Conservation (phyloP, 2,888 invertebrate species). For the Hydrotaea cyrtoneurina region DNA sequence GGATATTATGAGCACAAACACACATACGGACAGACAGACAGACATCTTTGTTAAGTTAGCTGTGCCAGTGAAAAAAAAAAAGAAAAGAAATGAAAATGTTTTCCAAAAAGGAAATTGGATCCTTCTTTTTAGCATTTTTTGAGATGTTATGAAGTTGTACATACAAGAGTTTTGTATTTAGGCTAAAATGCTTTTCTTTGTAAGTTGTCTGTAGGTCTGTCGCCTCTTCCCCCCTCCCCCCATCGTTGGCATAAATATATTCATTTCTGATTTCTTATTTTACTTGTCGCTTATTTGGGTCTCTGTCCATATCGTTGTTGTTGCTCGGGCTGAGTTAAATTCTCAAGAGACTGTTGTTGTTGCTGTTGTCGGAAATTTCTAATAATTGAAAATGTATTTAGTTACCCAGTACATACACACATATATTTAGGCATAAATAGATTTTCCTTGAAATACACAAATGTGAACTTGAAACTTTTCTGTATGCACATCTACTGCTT, state of each 20-base stretch:
- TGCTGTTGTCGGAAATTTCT: constrained; percentile 60
- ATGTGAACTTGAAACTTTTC: not conserved
- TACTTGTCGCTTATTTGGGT: constrained; percentile 1
- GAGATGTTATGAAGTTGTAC: constrained; percentile 15
- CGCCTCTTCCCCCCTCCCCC: not conserved
- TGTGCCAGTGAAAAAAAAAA: too few species aligned
- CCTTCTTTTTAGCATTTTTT: constrained; percentile 30
- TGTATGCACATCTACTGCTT: not conserved
- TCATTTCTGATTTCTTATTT: constrained; percentile 42
- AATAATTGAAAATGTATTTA: constrained; percentile 60
- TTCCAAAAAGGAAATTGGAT: constrained; percentile 60
- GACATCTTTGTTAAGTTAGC: constrained; percentile 19
- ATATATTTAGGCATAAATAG: too few species aligned
- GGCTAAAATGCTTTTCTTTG: not conserved
- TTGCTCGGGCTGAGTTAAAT: constrained; percentile 16
- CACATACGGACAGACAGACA: not conserved
- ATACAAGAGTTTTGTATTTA: constrained; percentile 16
- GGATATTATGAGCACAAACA: constrained; percentile 73
- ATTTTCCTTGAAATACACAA: not conserved
- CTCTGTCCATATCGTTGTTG: constrained; percentile 21
- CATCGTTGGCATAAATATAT: not conserved
- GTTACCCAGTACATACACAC: not conserved
- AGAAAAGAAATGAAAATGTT: constrained; percentile 31
- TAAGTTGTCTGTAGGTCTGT: not conserved
- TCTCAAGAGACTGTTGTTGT: constrained; percentile 56